Percentiles rank a stretch among this genome's conserved stretches.
These are phyloP conservation scores for Phyllotreta cruciferae DNA, from an alignment of 2,888 invertebrate genomes.

Conservation along the genomic window DNA sequence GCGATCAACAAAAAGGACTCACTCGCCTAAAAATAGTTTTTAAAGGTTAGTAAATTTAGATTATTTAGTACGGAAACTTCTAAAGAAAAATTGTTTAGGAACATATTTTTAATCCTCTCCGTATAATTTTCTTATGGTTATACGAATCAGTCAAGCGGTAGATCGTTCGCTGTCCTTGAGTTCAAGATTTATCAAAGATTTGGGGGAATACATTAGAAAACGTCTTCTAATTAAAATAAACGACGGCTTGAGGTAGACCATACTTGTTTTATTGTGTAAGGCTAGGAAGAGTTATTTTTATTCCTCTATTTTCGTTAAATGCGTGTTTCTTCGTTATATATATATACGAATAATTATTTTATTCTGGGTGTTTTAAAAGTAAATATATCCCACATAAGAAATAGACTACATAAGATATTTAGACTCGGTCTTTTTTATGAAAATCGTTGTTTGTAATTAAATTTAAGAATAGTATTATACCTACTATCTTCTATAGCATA, in stretches of 20 bases:
- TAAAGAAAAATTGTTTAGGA: too few species aligned
- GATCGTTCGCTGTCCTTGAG: constrained; percentile 44
- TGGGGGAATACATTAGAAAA: constrained; percentile 53
- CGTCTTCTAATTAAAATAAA: constrained; percentile 55
- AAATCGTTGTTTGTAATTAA: too few species aligned
- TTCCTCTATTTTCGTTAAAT: constrained; percentile 38
- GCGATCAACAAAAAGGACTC: constrained; percentile 14
- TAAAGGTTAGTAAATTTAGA: constrained; percentile 6
- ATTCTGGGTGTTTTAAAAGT: too few species aligned
- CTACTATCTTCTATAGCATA: too few species aligned
- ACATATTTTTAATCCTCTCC: too few species aligned
- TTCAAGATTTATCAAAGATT: constrained; percentile 47
- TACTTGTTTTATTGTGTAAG: constrained; percentile 48
- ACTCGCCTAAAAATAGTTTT: constrained; percentile 19
- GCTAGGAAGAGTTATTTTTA: constrained; percentile 50
- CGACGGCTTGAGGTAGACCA: constrained; percentile 49
- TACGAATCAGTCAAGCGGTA: constrained; percentile 13
- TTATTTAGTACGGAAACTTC: too few species aligned
- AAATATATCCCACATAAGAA: too few species aligned
- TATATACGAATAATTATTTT: too few species aligned
- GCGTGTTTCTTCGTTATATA: too few species aligned
- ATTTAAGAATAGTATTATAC: too few species aligned
- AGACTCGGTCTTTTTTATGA: too few species aligned
- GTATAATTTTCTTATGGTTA: neutral
- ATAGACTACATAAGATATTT: too few species aligned